Base-by-base conservation (phyloP, 2,797 vertebrate genomes). In the Muraenolepis orangiensis region DNA sequence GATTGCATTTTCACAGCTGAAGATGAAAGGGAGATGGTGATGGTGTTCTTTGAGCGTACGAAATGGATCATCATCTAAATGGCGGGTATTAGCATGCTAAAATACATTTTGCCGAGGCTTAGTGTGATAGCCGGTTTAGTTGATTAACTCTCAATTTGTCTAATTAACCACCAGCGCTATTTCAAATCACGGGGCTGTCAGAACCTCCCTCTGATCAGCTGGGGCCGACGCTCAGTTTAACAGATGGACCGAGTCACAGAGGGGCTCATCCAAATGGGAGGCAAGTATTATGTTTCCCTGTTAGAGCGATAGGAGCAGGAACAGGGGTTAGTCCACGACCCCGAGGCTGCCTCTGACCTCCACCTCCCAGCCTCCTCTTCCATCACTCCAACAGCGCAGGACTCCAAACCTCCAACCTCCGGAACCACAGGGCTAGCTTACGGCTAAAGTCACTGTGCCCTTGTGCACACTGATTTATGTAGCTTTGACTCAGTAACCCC, bases 101-200 rank as follows among this genome's bases (percentile, higher is more conserved):
- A n/a, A n/a, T n/a, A n/a, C n/a, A n/a, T n/a, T 92, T 92, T 92
- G 86, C 86, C 81, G 76, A 84, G 85, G 90, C 88, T 92, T 92
- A 90, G 87, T 85, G 84, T 28, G 85, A 88, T 91, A 89, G 85
- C 85, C 72, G 83, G 76, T 78, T 90, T 90, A 91, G 89, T 90
- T 88, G 88, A 92, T 91, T 92, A 91, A 90, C 90, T 92, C 85
- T 88, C 85, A 90, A 91, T 92, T 87, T 83, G 83, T 91, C 92
- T 91, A 91, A 93, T 92, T 89, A 90, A 86, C 84, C 76, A 73
- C 84, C 69, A 83, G 86, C 80, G 73, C 81, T 85, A 81, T 78
- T 72, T 88, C 79, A 87, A 89, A 91, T 82, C 86, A 81, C 85
- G 84, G 82, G 82, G 16, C 51, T 38, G n/a, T 74, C n/a, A n/a